Conservation (phyloP, 2,888 invertebrate genomes). For the Platycheirus albimanus region DNA sequence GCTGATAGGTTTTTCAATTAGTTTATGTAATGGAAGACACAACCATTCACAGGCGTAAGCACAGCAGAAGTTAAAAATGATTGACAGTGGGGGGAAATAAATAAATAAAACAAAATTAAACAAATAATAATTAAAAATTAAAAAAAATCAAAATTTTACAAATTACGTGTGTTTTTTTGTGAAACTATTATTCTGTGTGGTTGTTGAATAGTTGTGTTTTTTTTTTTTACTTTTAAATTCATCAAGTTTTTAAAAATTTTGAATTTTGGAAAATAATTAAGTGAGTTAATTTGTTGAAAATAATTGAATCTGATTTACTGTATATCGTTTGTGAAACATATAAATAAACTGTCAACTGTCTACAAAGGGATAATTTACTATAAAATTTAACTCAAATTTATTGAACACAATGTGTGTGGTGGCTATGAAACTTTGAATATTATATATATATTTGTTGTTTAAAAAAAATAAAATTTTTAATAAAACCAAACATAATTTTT, state of each 20-base stretch:
- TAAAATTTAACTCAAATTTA: constrained; percentile 29
- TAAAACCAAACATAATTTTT: constrained; percentile 14
- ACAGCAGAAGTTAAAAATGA: constrained; percentile 85
- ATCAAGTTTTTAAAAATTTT: constrained; percentile 20
- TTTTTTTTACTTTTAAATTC: constrained; percentile 7
- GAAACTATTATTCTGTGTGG: constrained; percentile 43
- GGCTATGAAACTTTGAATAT: constrained; percentile 12
- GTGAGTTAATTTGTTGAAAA: constrained; percentile 40
- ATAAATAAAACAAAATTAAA: constrained; percentile 11
- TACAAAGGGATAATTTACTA: constrained; percentile 57
- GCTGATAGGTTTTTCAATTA: constrained; percentile 53
- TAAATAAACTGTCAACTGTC: constrained; percentile 57
- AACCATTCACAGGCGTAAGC: constrained; percentile 92
- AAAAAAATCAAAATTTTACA: constrained; percentile 25
- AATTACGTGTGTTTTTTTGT: constrained; percentile 43
- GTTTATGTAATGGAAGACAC: constrained; percentile 61
- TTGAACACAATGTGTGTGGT: constrained; percentile 49
- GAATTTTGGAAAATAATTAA: constrained; percentile 49
- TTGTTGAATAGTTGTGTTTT: constrained; percentile 69
- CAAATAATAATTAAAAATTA: background rate
- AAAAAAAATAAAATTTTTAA: constrained; percentile 23
- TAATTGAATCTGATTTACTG: constrained; percentile 52
- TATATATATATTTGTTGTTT: background rate
- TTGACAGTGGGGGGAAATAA: constrained; percentile 57
- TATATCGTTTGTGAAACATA: constrained; percentile 56